Evolutionary conservation across 1,140 invertebrate species (phyloP).

Genomic region (Ganaspis sp.): DNA sequence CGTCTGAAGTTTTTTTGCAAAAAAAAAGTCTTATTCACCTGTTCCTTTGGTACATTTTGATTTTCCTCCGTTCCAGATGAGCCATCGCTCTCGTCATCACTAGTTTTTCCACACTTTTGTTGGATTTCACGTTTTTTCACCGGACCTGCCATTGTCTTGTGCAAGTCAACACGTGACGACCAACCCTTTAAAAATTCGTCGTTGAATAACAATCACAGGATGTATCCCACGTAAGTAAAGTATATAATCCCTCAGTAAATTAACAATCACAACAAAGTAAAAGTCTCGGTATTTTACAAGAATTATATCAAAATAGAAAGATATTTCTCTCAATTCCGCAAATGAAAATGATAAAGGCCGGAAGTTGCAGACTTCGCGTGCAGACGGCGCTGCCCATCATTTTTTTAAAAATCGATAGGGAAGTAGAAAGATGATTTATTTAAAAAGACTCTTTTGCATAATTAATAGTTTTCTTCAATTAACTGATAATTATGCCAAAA

Average conservation of each 20-base stretch:
- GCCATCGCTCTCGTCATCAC: slow-evolving; percentile 40
- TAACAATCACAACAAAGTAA: not conserved
- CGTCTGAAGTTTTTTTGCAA: not conserved
- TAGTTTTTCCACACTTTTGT: slow-evolving; percentile 42
- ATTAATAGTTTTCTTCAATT: not conserved
- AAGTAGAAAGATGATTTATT: slow-evolving; percentile 15
- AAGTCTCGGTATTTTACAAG: not conserved
- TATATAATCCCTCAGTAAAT: not conserved
- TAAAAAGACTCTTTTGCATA: not conserved
- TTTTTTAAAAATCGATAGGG: slow-evolving; percentile 24
- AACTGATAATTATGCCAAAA: not conserved
- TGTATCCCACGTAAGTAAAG: not conserved
- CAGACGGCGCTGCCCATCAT: not conserved
- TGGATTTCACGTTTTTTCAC: slow-evolving; percentile 65
- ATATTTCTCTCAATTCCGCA: not conserved
- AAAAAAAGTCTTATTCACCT: slow-evolving; percentile 43
- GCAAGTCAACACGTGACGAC: slow-evolving; percentile 5
- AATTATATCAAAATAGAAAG: not conserved
- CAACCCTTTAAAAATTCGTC: not conserved
- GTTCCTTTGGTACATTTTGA: slow-evolving; percentile 43
- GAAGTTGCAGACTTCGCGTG: not conserved
- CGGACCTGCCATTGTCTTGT: slow-evolving; percentile 60
- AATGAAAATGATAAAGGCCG: not conserved
- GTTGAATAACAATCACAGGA: not conserved
- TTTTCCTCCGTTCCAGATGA: slow-evolving; percentile 49